A percentile compares a stretch with the other conserved stretches of the same genome.
These are phyloP conservation scores for Charadrius vociferus DNA, from an alignment of 2,113 vertebrate genomes.

Conservation along the genomic window DNA sequence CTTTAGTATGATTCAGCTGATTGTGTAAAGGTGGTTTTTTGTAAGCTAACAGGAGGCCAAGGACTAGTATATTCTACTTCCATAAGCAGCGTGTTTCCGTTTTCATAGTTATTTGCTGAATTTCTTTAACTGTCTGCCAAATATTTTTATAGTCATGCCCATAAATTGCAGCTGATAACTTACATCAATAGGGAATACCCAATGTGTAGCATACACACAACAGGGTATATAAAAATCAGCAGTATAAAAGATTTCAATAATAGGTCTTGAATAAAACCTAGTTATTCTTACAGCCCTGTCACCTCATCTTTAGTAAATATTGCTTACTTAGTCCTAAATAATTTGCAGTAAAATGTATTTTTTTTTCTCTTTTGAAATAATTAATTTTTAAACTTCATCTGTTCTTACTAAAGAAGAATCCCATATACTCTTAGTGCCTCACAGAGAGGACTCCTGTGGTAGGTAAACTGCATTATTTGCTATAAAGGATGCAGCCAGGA, in stretches of 20 bases:
- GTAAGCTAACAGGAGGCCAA: not conserved
- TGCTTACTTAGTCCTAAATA: not conserved
- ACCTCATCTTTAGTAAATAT: not conserved
- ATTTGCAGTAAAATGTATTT: not conserved
- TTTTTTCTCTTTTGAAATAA: not conserved
- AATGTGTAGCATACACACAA: too few species aligned
- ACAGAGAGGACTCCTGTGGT: not conserved
- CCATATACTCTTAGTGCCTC: not conserved
- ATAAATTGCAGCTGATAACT: not conserved
- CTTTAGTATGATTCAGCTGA: not conserved
- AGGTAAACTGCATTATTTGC: not conserved
- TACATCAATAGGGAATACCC: not conserved
- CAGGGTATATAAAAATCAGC: not conserved
- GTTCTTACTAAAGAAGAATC: not conserved
- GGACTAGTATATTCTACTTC: not conserved
- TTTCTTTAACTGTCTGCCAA: not conserved
- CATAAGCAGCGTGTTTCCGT: not conserved
- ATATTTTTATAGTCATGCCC: not conserved
- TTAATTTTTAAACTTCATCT: not conserved
- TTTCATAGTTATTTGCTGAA: not conserved
- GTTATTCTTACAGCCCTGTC: not conserved
- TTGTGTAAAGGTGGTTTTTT: not conserved
- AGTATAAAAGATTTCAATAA: not conserved
- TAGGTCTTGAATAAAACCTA: not conserved
- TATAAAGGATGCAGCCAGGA: not conserved